phyloP scores from a whole-genome alignment of 2,888 invertebrate genomes.

The Eilema griseolum region DNA sequence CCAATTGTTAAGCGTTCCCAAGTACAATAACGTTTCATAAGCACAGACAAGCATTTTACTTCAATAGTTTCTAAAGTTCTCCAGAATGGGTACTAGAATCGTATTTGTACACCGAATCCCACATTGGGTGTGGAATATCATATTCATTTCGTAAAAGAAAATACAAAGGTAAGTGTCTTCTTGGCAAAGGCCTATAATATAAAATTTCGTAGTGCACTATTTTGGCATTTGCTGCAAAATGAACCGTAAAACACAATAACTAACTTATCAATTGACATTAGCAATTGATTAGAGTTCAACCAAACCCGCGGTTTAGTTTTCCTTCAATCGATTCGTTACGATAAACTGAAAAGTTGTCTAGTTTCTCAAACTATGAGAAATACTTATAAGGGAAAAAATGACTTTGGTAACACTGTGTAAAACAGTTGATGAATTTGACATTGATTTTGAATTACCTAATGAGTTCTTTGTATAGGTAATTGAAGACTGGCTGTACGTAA shows the following conservation, averaged over 20 bases:
- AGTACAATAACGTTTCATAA: too few relatives aligned
- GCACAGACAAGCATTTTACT: too few relatives aligned
- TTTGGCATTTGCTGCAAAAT: background rate
- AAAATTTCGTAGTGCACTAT: background rate
- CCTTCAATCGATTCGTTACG: conserved; percentile 69
- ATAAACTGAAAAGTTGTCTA: conserved; percentile 60
- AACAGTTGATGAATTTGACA: conserved; percentile 37
- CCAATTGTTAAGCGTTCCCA: too few relatives aligned
- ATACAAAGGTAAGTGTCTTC: too few relatives aligned
- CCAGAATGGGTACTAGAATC: too few relatives aligned
- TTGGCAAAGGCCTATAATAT: background rate
- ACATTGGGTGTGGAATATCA: too few relatives aligned
- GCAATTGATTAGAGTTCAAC: conserved; percentile 70
- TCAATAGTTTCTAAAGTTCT: too few relatives aligned
- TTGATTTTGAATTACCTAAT: conserved; percentile 41
- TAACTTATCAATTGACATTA: conserved; percentile 65
- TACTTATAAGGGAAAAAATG: conserved; percentile 44
- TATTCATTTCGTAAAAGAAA: too few relatives aligned
- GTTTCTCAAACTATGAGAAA: conserved; percentile 57
- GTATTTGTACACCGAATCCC: too few relatives aligned
- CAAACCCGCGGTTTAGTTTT: conserved; percentile 61
- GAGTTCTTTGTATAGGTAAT: background rate
- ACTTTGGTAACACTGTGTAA: conserved; percentile 38
- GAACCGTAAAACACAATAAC: conserved; percentile 52
- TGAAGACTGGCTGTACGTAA: background rate